Conservation (phyloP, 2,888 invertebrate species). For the Catotricha subobsoleta region DNA sequence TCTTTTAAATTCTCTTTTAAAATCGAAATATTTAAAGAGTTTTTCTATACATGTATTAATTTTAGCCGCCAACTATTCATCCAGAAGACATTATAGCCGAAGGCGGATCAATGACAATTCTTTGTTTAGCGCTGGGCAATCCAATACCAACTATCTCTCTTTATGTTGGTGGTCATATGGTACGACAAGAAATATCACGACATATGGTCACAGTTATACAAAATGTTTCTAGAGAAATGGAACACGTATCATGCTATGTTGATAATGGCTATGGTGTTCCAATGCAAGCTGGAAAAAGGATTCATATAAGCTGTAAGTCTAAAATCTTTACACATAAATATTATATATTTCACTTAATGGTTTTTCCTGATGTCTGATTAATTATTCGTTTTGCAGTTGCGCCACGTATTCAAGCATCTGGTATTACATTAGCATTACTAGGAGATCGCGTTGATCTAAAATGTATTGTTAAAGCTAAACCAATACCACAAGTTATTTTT, state of each 20-base stretch:
- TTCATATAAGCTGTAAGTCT: constrained; percentile 63
- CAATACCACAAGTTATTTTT: constrained; percentile 63
- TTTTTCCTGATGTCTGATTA: not conserved
- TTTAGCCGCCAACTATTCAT: constrained; percentile 64
- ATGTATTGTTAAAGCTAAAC: constrained; percentile 60
- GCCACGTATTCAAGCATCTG: constrained; percentile 57
- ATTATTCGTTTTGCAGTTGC: constrained; percentile 36
- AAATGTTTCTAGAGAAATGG: constrained; percentile 70
- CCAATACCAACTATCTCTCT: constrained; percentile 71
- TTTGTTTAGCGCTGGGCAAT: constrained; percentile 70
- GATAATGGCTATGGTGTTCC: constrained; percentile 78
- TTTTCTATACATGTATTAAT: constrained; percentile 2
- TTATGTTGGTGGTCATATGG: constrained; percentile 52
- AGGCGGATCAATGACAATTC: constrained; percentile 70
- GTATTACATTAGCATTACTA: constrained; percentile 56
- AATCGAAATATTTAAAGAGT: not conserved
- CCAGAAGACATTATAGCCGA: constrained; percentile 68
- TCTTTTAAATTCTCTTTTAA: not conserved
- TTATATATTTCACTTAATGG: too few relatives aligned
- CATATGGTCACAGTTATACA: constrained; percentile 78
- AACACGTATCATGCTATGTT: constrained; percentile 71
- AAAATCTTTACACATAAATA: not conserved
- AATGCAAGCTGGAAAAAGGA: constrained; percentile 64
- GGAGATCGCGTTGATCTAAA: constrained; percentile 61
- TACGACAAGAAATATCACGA: constrained; percentile 52